Percentiles rank a stretch among this genome's conserved stretches.
Conservation (phyloP, 2,797 vertebrate genomes). For the Luscinia megarhynchos region DNA sequence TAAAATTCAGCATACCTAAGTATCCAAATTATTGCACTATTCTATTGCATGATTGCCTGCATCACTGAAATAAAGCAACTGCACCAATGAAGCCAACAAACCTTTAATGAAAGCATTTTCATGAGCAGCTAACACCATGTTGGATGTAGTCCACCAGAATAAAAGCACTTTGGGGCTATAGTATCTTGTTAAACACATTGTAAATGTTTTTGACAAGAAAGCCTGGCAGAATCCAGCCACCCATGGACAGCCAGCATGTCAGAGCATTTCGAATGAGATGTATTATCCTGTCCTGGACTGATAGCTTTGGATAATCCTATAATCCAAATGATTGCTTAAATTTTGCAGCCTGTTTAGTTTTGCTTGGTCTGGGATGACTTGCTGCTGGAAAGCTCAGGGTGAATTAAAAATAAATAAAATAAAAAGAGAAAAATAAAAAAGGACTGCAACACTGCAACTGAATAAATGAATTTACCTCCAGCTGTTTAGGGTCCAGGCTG, state of each 20-base stretch:
- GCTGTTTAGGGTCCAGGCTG: background rate
- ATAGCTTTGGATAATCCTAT: conserved; percentile 32
- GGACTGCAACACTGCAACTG: rapidly evolving
- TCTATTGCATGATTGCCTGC: background rate
- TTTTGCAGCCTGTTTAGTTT: background rate
- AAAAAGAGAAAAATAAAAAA: no score
- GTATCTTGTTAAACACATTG: background rate
- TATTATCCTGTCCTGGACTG: background rate
- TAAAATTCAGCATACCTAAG: background rate
- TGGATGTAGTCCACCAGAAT: background rate
- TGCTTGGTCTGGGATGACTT: background rate
- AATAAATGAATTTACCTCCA: background rate
- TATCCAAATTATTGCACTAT: background rate
- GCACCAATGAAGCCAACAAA: background rate
- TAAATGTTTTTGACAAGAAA: conserved; percentile 7
- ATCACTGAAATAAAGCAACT: background rate
- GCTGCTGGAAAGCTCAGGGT: background rate
- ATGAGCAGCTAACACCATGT: background rate
- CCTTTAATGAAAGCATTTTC: background rate
- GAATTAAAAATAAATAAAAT: background rate
- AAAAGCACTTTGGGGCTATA: background rate
- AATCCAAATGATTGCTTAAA: conserved; percentile 16
- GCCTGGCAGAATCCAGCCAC: background rate
- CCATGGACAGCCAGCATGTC: background rate
- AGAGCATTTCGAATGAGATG: background rate